Percentiles rank a stretch among this genome's conserved stretches.
Conservation (phyloP, 2,113 vertebrate species). For the Oxyura jamaicensis region DNA sequence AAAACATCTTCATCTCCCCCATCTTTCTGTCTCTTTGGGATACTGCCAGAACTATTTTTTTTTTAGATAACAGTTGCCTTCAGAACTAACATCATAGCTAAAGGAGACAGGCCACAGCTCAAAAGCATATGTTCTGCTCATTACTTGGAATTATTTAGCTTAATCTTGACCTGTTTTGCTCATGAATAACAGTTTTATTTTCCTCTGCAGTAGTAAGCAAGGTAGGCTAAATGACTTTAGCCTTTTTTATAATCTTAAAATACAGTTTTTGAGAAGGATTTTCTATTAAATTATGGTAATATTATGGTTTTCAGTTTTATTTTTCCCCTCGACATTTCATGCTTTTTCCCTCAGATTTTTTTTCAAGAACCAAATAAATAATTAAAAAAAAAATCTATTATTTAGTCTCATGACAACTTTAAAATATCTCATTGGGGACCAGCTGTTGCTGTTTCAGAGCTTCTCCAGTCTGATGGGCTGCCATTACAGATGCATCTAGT, state of each 20-base stretch:
- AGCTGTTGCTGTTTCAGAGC: not conserved
- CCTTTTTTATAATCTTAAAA: not conserved
- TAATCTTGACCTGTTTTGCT: not conserved
- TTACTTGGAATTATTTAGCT: not conserved
- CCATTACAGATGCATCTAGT: conserved; percentile 27
- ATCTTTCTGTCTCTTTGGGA: not conserved
- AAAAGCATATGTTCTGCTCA: not conserved
- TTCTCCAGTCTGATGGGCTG: not conserved
- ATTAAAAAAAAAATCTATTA: not conserved
- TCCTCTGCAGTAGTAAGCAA: not conserved
- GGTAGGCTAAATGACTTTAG: not conserved
- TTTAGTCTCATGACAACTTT: not conserved
- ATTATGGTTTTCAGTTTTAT: not conserved
- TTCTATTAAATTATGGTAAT: not conserved
- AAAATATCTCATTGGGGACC: not conserved
- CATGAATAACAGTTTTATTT: not conserved
- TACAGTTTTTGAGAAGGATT: not conserved
- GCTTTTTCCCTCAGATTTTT: not conserved
- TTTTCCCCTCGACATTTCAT: not conserved
- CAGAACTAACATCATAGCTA: not conserved
- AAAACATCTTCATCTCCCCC: not conserved
- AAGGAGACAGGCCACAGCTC: not conserved
- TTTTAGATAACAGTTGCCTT: not conserved
- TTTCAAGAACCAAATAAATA: not conserved
- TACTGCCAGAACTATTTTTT: not conserved